A percentile compares a stretch with the other conserved stretches of the same genome.
These are phyloP conservation scores for Lepidurus arcticus DNA, from an alignment of 1,140 invertebrate genomes.

Conservation along the genomic window DNA sequence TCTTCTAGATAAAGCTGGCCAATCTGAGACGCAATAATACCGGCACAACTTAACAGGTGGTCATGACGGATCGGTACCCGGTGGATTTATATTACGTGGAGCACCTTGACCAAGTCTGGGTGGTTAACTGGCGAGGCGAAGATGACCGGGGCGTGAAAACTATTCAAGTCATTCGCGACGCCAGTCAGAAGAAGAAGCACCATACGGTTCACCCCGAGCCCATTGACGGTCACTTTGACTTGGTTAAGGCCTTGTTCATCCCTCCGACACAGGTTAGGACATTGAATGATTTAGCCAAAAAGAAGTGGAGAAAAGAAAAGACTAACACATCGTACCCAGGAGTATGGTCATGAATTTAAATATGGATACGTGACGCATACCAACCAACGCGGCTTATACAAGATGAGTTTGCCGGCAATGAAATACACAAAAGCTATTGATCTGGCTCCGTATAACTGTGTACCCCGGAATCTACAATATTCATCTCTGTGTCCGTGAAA, in stretches of 20 bases:
- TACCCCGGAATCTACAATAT: constrained; percentile 63
- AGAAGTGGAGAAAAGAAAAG: neutral
- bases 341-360: constrained; percentile 59
- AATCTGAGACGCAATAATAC: neutral
- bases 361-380: constrained; percentile 72
- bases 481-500: constrained; percentile 63
- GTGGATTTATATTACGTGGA: constrained; percentile 66
- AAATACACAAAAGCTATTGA: constrained; percentile 68
- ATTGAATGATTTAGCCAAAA: neutral
- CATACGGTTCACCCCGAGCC: constrained; percentile 72
- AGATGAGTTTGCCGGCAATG: constrained; percentile 68
- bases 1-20: too few species aligned
- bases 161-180: constrained; percentile 68
- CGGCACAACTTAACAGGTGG: constrained; percentile 50
- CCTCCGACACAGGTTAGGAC: constrained; percentile 52
- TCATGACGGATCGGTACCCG: constrained; percentile 67
- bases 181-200: constrained; percentile 67
- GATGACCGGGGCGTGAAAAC: constrained; percentile 61
- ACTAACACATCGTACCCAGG: constrained; percentile 44
- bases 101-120: constrained; percentile 72
- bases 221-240: constrained; percentile 71
- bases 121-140: constrained; percentile 63
- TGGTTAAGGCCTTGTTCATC: constrained; percentile 65
- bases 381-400: constrained; percentile 67
- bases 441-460: constrained; percentile 67